phyloP scores from a whole-genome alignment of 2,888 invertebrate genomes.

The Catocala nupta region DNA sequence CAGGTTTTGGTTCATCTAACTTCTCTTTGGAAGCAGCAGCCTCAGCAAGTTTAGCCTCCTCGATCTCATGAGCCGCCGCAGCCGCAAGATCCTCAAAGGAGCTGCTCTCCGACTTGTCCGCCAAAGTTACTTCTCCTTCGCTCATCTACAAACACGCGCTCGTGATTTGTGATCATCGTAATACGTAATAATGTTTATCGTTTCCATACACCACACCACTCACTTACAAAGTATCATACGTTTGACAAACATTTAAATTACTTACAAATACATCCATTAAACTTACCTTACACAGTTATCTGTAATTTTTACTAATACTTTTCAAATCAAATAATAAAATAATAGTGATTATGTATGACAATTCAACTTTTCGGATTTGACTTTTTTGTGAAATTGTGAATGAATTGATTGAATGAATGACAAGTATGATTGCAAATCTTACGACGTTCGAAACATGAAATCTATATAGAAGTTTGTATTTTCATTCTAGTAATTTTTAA shows the following conservation, averaged over 20 bases:
- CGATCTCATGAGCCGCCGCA: constrained; percentile 86
- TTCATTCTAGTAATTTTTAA: no score
- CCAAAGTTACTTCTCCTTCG: constrained; percentile 75
- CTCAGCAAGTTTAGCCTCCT: constrained; percentile 80
- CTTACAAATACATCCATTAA: constrained; percentile 11
- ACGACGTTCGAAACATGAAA: neutral
- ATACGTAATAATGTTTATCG: constrained; percentile 68
- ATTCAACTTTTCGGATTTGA: constrained; percentile 72
- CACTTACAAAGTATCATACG: constrained; percentile 10
- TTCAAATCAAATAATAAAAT: constrained; percentile 47
- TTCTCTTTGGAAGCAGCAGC: constrained; percentile 73
- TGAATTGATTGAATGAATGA: constrained; percentile 22
- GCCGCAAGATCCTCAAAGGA: constrained; percentile 89
- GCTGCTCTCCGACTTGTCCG: constrained; percentile 89
- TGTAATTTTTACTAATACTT: constrained; percentile 40
- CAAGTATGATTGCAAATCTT: neutral
- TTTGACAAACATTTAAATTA: constrained; percentile 18
- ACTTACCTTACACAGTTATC: constrained; percentile 55
- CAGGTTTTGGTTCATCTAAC: constrained; percentile 63
- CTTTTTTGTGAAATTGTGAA: constrained; percentile 51
- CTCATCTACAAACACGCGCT: constrained; percentile 77
- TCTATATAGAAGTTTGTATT: neutral
- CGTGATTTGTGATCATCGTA: constrained; percentile 61
- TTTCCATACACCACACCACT: constrained; percentile 19
- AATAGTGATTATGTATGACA: constrained; percentile 66